Evolutionary conservation across 2,888 invertebrate species (phyloP).

Genomic region (Bellardia pandia): DNA sequence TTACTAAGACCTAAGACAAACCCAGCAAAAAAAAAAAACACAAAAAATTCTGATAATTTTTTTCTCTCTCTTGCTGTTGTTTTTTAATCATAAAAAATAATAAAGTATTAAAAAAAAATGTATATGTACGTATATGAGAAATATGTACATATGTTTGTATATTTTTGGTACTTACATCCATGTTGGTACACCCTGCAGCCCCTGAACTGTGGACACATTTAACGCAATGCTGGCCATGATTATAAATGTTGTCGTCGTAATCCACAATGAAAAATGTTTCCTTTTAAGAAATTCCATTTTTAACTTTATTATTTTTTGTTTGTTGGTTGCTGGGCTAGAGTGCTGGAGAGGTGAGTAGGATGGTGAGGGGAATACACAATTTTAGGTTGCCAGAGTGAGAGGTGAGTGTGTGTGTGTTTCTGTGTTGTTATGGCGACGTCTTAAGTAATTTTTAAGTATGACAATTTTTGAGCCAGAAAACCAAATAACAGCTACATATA

Average conservation of each 20-base stretch:
- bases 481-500: conserved; percentile 24
- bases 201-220: conserved; percentile 77
- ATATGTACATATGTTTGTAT: conserved; percentile 1
- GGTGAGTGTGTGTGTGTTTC: conserved; percentile 16
- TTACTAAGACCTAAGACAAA: conserved; percentile 20
- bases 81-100: conserved; percentile 31
- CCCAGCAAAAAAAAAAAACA: conserved; percentile 12
- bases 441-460: conserved; percentile 71
- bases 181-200: conserved; percentile 83
- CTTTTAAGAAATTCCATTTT: conserved; percentile 83
- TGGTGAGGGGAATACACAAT: not conserved
- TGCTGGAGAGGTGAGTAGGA: not conserved
- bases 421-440: conserved; percentile 60
- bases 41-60: not conserved
- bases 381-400: conserved; percentile 18
- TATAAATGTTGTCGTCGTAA: conserved; percentile 80
- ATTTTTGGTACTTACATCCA: conserved; percentile 82
- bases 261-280: conserved; percentile 82
- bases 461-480: conserved; percentile 62
- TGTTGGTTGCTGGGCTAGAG: conserved; percentile 19
- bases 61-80: not conserved
- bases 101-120: not conserved
- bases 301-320: conserved; percentile 74
- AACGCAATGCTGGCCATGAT: conserved; percentile 78
- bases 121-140: not conserved